Percentiles rank a stretch among this genome's conserved stretches.
Evolutionary conservation across 2,888 invertebrate species (phyloP).

Genomic region (Dynastes tityus): DNA sequence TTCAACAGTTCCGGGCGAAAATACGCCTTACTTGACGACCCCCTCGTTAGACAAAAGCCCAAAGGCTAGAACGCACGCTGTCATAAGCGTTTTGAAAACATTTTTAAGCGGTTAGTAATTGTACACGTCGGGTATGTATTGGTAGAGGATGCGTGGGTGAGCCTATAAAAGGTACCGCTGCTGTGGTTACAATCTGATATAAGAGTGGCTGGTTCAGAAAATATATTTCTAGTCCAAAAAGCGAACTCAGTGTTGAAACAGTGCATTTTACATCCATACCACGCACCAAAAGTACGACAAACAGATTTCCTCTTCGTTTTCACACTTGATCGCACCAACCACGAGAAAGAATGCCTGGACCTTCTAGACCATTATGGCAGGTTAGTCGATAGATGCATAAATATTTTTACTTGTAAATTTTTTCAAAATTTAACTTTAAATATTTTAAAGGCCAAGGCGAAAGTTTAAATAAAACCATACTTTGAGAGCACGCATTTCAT

Average conservation of each 20-base stretch:
- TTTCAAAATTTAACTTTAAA: background rate
- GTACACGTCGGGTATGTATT: constrained; percentile 7
- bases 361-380: constrained; percentile 81
- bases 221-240: constrained; percentile 29
- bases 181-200: constrained; percentile 48
- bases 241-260: background rate
- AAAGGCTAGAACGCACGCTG: background rate
- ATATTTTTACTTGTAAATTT: background rate
- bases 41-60: constrained; percentile 18
- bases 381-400: constrained; percentile 69
- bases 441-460: background rate
- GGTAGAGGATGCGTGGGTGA: constrained; percentile 27
- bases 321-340: background rate
- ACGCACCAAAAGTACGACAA: background rate
- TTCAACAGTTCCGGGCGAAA: constrained; percentile 11
- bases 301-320: background rate
- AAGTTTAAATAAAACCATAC: background rate
- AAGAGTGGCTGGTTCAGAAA: constrained; percentile 50
- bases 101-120: constrained; percentile 46
- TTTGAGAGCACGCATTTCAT: background rate
- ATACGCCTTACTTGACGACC: constrained; percentile 16
- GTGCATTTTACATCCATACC: constrained; percentile 5
- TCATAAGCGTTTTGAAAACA: constrained; percentile 41
- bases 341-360: constrained; percentile 78
- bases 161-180: constrained; percentile 45